phyloP scores from a whole-genome alignment of 1,140 invertebrate species.

The Aricia agestis region DNA sequence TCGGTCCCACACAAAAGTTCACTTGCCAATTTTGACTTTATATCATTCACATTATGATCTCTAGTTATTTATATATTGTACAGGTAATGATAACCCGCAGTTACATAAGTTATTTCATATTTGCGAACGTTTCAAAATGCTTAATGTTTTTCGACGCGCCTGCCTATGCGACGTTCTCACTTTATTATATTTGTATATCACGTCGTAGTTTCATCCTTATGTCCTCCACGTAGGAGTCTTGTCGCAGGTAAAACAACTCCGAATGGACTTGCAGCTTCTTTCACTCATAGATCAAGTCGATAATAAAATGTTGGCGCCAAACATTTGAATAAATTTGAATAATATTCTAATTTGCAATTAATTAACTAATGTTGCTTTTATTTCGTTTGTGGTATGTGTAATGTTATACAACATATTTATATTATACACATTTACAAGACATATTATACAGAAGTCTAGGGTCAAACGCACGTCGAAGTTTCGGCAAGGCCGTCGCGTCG shows the following conservation, averaged over 20 bases:
- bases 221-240: too few relatives aligned
- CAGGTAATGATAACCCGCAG: background rate
- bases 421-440: too few relatives aligned
- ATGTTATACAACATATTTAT: too few relatives aligned
- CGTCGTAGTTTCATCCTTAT: too few relatives aligned
- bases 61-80: background rate
- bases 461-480: too few relatives aligned
- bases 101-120: background rate
- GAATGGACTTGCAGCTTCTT: background rate
- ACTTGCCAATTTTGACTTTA: too few relatives aligned
- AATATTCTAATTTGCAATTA: background rate
- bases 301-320: conserved; percentile 1
- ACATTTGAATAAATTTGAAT: background rate
- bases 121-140: background rate
- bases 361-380: background rate
- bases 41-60: background rate
- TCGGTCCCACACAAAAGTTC: too few relatives aligned
- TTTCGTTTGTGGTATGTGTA: too few relatives aligned
- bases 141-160: background rate
- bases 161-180: background rate
- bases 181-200: too few relatives aligned
- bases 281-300: background rate
- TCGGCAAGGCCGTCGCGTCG: too few relatives aligned
- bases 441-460: too few relatives aligned
- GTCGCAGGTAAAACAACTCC: too few relatives aligned